These are phyloP conservation scores for Sinodicranocentrus sp. DNA, from an alignment of 2,888 invertebrate species.

Conservation along the genomic window DNA sequence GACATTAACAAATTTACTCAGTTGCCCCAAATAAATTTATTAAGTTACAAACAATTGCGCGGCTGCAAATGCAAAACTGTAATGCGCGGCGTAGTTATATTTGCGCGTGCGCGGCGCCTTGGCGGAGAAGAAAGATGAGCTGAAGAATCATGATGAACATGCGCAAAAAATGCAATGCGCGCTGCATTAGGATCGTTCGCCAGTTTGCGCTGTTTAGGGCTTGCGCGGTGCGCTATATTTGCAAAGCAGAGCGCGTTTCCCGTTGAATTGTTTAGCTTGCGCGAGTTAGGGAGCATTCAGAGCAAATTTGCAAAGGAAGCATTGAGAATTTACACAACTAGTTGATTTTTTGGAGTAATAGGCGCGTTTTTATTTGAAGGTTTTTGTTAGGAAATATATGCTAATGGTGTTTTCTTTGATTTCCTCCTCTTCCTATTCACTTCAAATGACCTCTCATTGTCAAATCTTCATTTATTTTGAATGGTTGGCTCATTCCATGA, in stretches of 20 bases:
- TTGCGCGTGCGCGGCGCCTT: constrained; percentile 30
- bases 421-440: constrained; percentile 71
- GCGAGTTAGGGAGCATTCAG: constrained; percentile 52
- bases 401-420: constrained; percentile 76
- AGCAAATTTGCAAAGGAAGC: constrained; percentile 13
- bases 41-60: constrained; percentile 24
- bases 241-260: constrained; percentile 44
- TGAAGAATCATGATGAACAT: constrained; percentile 7
- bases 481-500: constrained; percentile 49
- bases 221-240: constrained; percentile 17
- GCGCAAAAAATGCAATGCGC: constrained; percentile 10
- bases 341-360: constrained; percentile 48
- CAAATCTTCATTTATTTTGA: constrained; percentile 40
- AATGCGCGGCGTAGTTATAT: constrained; percentile 27
- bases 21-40: constrained; percentile 31
- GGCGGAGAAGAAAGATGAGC: constrained; percentile 32
- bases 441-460: constrained; percentile 36
- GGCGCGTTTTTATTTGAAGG: constrained; percentile 58
- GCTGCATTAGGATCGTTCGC: constrained; percentile 3
- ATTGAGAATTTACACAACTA: not conserved
- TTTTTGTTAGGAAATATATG: constrained; percentile 58
- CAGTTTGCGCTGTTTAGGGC: constrained; percentile 31
- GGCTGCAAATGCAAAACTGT: constrained; percentile 10
- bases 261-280: constrained; percentile 37
- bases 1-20: constrained; percentile 62